These are phyloP conservation scores for Hiodon tergisus DNA, from an alignment of 2,113 vertebrate species.

Conservation along the genomic window DNA sequence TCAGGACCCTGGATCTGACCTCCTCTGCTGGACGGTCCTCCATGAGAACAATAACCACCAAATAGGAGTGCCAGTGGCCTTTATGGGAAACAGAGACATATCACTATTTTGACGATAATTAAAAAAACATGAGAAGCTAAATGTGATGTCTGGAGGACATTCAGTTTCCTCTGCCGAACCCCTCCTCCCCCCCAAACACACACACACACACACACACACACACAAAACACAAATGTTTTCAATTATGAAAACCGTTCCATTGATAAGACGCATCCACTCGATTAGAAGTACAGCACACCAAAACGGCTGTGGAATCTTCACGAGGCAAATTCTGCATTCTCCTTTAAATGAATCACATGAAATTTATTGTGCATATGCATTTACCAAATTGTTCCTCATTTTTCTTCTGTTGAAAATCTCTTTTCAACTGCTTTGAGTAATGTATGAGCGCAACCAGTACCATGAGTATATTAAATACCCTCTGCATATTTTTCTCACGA, in stretches of 20 bases:
- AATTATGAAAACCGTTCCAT: background rate
- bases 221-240: slow-evolving; percentile 10
- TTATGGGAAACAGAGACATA: slow-evolving; percentile 16
- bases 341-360: background rate
- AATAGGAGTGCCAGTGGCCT: background rate
- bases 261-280: background rate
- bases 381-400: background rate
- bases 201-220: background rate
- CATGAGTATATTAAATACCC: too few relatives aligned
- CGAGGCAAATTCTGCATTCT: background rate
- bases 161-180: background rate
- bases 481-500: too few relatives aligned
- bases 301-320: background rate
- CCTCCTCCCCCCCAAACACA: background rate
- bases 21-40: background rate
- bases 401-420: too few relatives aligned
- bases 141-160: background rate
- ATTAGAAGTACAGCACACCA: background rate
- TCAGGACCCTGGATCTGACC: background rate
- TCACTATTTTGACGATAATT: slow-evolving; percentile 16
- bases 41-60: background rate
- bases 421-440: too few relatives aligned
- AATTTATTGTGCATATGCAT: background rate
- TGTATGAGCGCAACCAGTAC: too few relatives aligned
- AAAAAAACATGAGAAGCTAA: slow-evolving; percentile 12